Base-by-base conservation (phyloP, 35 echinoderm and acorn worm genomes). In the Heliocidaris erythrogramma region DNA sequence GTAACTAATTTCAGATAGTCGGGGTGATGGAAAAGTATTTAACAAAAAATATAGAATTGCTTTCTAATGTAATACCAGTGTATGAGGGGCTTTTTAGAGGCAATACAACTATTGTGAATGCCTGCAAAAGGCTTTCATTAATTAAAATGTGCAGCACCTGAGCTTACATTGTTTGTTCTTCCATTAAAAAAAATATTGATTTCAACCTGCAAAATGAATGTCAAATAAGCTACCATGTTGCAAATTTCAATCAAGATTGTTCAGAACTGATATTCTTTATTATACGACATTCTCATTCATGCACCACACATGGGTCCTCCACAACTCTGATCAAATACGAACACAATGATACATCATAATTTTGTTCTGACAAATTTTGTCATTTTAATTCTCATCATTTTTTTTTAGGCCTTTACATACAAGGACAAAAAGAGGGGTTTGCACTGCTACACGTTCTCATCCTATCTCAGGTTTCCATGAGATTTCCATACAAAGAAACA, bases 321-420 rank as follows among this genome's bases (percentile, higher is more conserved):
- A 84, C 69, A 84, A 18, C 69, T 29, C 47, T 17, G 87, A n/a
- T 31, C 87, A 42, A 89, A 89, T 89, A 89, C 87, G 42, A 48
- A 89, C 87, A 89, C 30, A 32, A 47, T 17, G 31, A 89, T 32
- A 59, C 91, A 92, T 6, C 31, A 13, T 30, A 18, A 92, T 13
- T n/a, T 92, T 30, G 91, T 92, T 92, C 32, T 52, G 91, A 92
- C 91, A 92, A 92, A 92, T 92, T 92, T 92, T 92, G 91, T 92
- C 91, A 92, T 92, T 92, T 92, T 92, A 92, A 92, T 92, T 92
- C 47, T 92, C 91, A 92, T 92, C 91, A 92, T 92, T 92, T 89
- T 89, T 89, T 89, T 92, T 92, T 49, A 92, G 91, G 91, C 91
- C 91, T 92, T 92, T 92, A 92, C 91, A 92, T 92, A 92, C 91